Conservation (phyloP, 2,888 invertebrate genomes). For the Spisula solida region DNA sequence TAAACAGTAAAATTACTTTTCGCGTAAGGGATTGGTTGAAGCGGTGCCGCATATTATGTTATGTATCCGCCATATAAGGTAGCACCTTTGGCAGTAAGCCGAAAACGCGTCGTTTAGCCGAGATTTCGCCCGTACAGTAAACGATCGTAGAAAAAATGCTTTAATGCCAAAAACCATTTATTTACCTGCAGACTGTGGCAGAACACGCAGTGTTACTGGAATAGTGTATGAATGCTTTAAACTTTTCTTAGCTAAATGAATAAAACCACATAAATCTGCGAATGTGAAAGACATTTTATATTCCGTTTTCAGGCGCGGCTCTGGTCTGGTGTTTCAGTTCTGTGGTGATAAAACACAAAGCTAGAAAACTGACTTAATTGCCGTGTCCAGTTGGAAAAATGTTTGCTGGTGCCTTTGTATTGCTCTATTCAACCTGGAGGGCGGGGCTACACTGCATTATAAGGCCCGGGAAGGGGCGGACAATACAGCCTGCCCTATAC, state of each 20-base stretch:
- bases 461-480: too few relatives aligned
- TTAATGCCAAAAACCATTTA: slow-evolving; percentile 4
- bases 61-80: slow-evolving; percentile 51
- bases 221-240: neutral
- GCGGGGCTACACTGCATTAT: too few relatives aligned
- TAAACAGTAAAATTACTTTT: slow-evolving; percentile 37
- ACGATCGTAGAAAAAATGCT: neutral
- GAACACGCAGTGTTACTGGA: slow-evolving; percentile 1
- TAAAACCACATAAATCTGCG: neutral
- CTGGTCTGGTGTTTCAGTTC: neutral
- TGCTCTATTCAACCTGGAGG: too few relatives aligned
- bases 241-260: slow-evolving; percentile 17
- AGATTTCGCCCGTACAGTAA: neutral
- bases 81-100: slow-evolving; percentile 48
- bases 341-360: too few relatives aligned
- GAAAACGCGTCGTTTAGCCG: slow-evolving; percentile 38
- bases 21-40: slow-evolving; percentile 35
- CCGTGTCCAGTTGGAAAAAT: too few relatives aligned
- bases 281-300: slow-evolving; percentile 4
- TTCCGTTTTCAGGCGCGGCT: neutral
- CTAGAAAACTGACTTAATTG: too few relatives aligned
- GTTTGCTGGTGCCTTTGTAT: too few relatives aligned
- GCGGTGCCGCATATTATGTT: slow-evolving; percentile 40
- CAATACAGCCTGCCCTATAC: too few relatives aligned
- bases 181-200: slow-evolving; percentile 15